phyloP scores from a whole-genome alignment of 1,140 invertebrate genomes.

The Zaprionus inermis region DNA sequence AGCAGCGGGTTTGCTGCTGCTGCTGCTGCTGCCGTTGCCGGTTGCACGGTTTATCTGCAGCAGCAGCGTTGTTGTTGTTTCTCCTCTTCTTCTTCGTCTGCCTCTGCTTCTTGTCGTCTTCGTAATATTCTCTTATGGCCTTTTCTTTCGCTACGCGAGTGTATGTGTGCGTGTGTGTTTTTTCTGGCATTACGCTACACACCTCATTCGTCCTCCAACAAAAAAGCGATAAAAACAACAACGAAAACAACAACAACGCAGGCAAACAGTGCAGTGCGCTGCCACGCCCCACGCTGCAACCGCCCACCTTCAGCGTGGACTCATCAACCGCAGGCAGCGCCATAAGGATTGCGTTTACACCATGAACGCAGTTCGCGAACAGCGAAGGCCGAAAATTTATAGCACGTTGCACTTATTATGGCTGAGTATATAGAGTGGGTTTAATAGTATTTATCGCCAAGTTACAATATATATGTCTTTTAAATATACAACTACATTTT shows the following conservation, averaged over 20 bases:
- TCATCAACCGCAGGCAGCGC: conserved; percentile 37
- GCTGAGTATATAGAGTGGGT: neutral
- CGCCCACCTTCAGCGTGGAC: conserved; percentile 37
- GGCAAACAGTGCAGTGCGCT: conserved; percentile 21
- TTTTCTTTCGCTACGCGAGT: conserved; percentile 45
- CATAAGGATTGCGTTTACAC: conserved; percentile 49
- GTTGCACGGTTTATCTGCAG: conserved; percentile 71
- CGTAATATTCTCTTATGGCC: conserved; percentile 35
- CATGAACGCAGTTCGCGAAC: neutral
- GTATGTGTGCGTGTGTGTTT: conserved; percentile 32
- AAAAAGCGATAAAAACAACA: conserved; percentile 44
- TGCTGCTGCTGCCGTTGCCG: conserved; percentile 49
- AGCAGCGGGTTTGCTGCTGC: conserved; percentile 42
- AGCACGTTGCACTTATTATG: neutral
- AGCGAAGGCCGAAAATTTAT: too few species aligned
- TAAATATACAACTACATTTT: neutral
- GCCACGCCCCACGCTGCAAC: conserved; percentile 43
- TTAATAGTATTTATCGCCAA: too few species aligned
- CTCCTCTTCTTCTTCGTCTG: conserved; percentile 19
- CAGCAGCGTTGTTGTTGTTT: conserved; percentile 13
- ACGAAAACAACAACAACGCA: conserved; percentile 43
- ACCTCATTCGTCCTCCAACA: conserved; percentile 78
- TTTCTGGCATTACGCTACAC: conserved; percentile 71
- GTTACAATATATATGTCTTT: too few species aligned
- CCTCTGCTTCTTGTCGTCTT: neutral